Percentiles rank a stretch among this genome's conserved stretches.
Conservation (phyloP, 2,113 vertebrate genomes). For the Puntigrus tetrazona region DNA sequence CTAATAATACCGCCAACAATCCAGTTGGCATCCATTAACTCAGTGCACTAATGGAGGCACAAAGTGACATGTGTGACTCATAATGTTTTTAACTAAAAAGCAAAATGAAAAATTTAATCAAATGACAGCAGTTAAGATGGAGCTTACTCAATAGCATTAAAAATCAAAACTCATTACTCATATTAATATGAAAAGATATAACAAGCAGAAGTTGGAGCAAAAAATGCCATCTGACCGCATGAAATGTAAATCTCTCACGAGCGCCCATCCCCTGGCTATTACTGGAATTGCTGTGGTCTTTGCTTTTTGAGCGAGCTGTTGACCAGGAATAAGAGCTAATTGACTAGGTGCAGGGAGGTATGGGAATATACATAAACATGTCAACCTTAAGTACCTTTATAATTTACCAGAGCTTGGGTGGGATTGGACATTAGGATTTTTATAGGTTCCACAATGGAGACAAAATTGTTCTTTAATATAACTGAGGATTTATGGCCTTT, state of each 20-base stretch:
- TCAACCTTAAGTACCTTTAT: slow-evolving; percentile 42
- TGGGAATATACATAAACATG: slow-evolving; percentile 55
- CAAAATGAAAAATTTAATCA: background rate
- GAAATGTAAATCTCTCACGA: slow-evolving; percentile 44
- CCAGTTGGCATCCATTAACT: slow-evolving; percentile 3
- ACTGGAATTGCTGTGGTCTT: slow-evolving; percentile 42
- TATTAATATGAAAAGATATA: slow-evolving; percentile 16
- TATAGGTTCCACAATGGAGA: slow-evolving; percentile 49
- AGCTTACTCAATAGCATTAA: background rate
- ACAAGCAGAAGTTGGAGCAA: background rate
- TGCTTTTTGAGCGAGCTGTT: slow-evolving; percentile 29
- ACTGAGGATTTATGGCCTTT: slow-evolving; percentile 39
- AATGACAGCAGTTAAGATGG: background rate
- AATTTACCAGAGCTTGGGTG: slow-evolving; percentile 45
- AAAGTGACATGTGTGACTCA: slow-evolving; percentile 19
- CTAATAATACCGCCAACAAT: background rate
- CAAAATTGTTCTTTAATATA: slow-evolving; percentile 53
- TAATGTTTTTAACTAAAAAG: slow-evolving; percentile 32
- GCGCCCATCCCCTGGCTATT: slow-evolving; percentile 31
- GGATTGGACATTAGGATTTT: slow-evolving; percentile 43
- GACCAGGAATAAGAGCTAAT: slow-evolving; percentile 49
- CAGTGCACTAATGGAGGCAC: background rate
- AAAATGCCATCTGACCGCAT: slow-evolving; percentile 42
- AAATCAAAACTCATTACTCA: slow-evolving; percentile 21
- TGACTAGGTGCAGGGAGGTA: slow-evolving; percentile 47